Conservation (phyloP, 2,888 invertebrate species). For the Xylophagus ater region DNA sequence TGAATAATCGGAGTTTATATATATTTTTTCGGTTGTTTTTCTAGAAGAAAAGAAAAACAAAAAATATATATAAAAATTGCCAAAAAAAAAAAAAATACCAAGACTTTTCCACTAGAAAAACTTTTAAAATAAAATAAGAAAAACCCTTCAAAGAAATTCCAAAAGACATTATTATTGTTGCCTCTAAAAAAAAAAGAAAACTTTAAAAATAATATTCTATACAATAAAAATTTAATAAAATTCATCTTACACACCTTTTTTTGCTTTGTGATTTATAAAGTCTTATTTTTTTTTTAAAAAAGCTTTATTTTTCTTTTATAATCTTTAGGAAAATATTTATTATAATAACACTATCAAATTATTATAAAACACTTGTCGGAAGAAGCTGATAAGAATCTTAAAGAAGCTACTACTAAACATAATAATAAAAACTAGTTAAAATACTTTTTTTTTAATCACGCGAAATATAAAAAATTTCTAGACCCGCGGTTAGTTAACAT, state of each 20-base stretch:
- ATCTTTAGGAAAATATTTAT: no score
- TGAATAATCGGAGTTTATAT: constrained; percentile 2
- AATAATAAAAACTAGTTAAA: neutral
- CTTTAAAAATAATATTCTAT: no score
- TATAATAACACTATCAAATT: no score
- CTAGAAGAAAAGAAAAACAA: neutral
- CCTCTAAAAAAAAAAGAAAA: constrained; percentile 19
- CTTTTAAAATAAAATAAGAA: no score
- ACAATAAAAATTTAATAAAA: no score
- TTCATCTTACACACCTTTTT: no score
- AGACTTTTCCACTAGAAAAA: no score
- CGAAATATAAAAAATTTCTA: neutral
- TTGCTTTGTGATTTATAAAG: no score
- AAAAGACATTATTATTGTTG: constrained; percentile 26
- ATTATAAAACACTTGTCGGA: no score
- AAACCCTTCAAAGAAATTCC: constrained; percentile 26
- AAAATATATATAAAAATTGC: constrained; percentile 8
- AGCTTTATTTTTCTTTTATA: no score
- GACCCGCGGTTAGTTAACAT: no score
- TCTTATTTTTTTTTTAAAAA: no score
- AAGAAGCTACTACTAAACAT: neutral
- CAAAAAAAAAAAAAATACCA: constrained; percentile 2
- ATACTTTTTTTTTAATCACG: neutral
- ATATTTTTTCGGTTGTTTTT: constrained; percentile 17
- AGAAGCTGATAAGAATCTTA: neutral